phyloP scores from a whole-genome alignment of 1,140 invertebrate genomes.

The Zelostemma sp. region DNA sequence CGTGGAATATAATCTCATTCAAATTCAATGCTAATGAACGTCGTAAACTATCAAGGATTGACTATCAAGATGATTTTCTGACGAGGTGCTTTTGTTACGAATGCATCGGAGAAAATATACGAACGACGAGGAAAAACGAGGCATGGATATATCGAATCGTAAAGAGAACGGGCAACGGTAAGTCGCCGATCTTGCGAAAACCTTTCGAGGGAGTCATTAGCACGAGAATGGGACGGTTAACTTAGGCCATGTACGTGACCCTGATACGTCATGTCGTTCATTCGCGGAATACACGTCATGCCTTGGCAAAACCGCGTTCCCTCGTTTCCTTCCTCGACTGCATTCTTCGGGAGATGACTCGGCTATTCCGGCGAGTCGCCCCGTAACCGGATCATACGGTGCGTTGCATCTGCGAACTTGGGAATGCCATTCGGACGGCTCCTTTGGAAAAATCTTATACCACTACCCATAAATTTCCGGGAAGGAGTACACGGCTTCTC shows the following conservation, averaged over 20 bases:
- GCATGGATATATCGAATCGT: slow-evolving; percentile 3
- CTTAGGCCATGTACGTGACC: slow-evolving; percentile 28
- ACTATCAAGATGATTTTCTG: slow-evolving; percentile 45
- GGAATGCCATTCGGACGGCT: background rate
- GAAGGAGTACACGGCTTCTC: background rate
- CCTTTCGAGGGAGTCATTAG: background rate
- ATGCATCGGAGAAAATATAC: slow-evolving; percentile 17
- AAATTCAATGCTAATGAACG: slow-evolving; percentile 49
- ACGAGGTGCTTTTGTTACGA: slow-evolving; percentile 26
- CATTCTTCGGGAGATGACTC: slow-evolving; percentile 37
- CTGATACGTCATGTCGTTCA: slow-evolving; percentile 30
- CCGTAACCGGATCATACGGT: slow-evolving; percentile 19
- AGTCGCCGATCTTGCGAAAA: background rate
- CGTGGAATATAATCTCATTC: slow-evolving; percentile 41
- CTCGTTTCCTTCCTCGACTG: slow-evolving; percentile 36
- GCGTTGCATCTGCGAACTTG: slow-evolving; percentile 6
- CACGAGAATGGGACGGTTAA: slow-evolving; percentile 2
- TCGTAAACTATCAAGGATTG: slow-evolving; percentile 28
- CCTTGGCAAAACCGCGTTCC: slow-evolving; percentile 9
- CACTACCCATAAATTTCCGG: background rate
- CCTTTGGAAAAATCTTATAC: background rate
- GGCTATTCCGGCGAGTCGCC: slow-evolving; percentile 11
- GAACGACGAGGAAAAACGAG: slow-evolving; percentile 2
- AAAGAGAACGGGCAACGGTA: background rate
- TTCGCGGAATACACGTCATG: slow-evolving; percentile 40